A percentile compares a stretch with the other conserved stretches of the same genome.
These are phyloP conservation scores for Scaptomyza montana DNA, from an alignment of 1,140 invertebrate genomes.

Conservation along the genomic window DNA sequence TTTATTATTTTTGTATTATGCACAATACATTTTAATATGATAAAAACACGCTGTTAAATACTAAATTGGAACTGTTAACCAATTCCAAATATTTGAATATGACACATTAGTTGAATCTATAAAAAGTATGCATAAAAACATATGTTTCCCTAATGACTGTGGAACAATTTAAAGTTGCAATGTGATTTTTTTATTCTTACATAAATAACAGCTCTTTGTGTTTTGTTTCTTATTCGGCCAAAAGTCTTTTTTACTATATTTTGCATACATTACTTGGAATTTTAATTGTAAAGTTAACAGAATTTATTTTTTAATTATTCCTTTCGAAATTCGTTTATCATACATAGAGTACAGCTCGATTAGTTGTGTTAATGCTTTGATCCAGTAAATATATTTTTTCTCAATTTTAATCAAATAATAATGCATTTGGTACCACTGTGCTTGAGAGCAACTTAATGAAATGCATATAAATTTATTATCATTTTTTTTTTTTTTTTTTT, in stretches of 20 bases:
- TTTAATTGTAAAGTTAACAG: too few relatives aligned
- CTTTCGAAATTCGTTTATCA: too few relatives aligned
- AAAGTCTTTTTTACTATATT: too few relatives aligned
- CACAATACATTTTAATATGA: neutral
- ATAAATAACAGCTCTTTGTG: too few relatives aligned
- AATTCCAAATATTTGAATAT: slow-evolving; percentile 3
- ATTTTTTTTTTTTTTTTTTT: neutral
- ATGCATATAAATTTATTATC: slow-evolving; percentile 43
- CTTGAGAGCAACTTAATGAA: slow-evolving; percentile 21
- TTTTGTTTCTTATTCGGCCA: too few relatives aligned
- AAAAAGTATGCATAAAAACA: neutral
- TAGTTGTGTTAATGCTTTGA: too few relatives aligned
- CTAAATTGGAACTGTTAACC: slow-evolving; percentile 8
- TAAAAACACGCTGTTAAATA: neutral
- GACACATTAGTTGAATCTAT: neutral
- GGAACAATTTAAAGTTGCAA: neutral
- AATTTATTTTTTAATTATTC: too few relatives aligned
- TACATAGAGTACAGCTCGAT: too few relatives aligned
- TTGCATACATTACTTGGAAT: too few relatives aligned
- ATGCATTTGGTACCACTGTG: slow-evolving; percentile 4
- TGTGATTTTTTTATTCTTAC: too few relatives aligned
- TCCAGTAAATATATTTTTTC: neutral
- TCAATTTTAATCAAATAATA: slow-evolving; percentile 1
- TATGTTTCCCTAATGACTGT: neutral
- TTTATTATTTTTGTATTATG: neutral